Conservation (phyloP, 2,113 vertebrate species). For the Calidris pugnax region DNA sequence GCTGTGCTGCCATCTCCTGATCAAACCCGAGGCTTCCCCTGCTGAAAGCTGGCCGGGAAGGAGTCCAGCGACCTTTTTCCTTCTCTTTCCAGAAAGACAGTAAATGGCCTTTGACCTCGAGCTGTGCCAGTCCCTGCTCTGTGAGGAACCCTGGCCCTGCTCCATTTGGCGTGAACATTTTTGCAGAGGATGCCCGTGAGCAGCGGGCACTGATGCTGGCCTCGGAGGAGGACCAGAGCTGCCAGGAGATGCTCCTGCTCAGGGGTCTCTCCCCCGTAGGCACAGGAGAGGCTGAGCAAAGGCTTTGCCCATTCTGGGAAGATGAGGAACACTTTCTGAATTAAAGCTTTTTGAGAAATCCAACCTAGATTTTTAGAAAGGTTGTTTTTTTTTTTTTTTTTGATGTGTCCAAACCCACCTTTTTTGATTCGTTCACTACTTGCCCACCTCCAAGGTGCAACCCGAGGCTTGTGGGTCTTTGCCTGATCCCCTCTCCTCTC, state of each 20-base stretch:
- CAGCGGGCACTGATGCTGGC: rapidly evolving
- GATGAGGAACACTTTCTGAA: neutral
- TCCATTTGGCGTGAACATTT: rapidly evolving
- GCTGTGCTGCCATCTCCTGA: constrained; percentile 59
- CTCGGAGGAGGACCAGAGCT: rapidly evolving
- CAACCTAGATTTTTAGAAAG: neutral
- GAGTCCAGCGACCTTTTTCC: too few relatives aligned
- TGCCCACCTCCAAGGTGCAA: neutral
- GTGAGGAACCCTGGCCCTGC: neutral
- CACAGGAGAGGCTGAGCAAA: neutral
- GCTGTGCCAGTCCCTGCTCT: neutral
- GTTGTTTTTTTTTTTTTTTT: neutral
- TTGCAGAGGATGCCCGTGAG: rapidly evolving
- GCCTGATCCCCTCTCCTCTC: rapidly evolving
- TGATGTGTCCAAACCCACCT: neutral
- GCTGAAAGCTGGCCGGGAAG: neutral
- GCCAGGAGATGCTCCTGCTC: rapidly evolving
- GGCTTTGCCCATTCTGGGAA: neutral
- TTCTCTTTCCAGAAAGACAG: neutral
- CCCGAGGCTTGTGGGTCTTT: neutral
- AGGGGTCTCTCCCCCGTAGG: rapidly evolving
- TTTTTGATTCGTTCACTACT: neutral
- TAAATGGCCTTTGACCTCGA: neutral
- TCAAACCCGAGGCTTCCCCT: neutral
- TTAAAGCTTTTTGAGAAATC: neutral